phyloP scores from a whole-genome alignment of 2,888 invertebrate species.

The Plagiodera versicolora region DNA sequence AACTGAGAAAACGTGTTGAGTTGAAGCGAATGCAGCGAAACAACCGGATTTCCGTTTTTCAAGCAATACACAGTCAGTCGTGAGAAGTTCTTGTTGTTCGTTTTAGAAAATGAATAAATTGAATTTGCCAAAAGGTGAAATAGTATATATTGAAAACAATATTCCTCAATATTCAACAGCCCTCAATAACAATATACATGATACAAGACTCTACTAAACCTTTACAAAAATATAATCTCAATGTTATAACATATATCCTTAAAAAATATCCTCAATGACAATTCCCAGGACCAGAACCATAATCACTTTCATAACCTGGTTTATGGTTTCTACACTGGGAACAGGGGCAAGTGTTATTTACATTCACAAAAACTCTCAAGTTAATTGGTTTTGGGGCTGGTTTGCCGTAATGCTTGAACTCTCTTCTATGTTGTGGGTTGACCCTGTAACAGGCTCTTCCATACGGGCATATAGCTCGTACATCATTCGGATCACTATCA shows the following conservation, averaged over 20 bases:
- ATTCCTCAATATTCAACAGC: neutral
- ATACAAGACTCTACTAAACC: neutral
- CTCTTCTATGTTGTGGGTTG: constrained; percentile 61
- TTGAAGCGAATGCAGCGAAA: too few species aligned
- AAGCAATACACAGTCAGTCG: too few species aligned
- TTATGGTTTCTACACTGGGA: constrained; percentile 33
- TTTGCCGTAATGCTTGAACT: constrained; percentile 54
- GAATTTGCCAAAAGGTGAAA: too few species aligned
- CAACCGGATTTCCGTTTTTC: too few species aligned
- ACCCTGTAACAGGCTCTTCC: constrained; percentile 61
- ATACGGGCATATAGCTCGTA: constrained; percentile 60
- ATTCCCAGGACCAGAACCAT: constrained; percentile 26
- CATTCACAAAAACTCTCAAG: constrained; percentile 23
- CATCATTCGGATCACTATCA: constrained; percentile 50
- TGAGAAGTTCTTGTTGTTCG: too few species aligned
- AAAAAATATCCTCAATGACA: neutral
- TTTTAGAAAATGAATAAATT: neutral
- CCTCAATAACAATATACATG: neutral
- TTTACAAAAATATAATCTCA: too few species aligned
- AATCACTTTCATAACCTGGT: constrained; percentile 35
- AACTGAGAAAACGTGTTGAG: too few species aligned
- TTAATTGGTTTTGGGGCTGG: constrained; percentile 36
- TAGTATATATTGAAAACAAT: too few species aligned
- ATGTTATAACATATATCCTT: too few species aligned
- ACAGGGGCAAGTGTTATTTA: constrained; percentile 29